Conservation (phyloP, 2,888 invertebrate genomes). For the Volucella bombylans region DNA sequence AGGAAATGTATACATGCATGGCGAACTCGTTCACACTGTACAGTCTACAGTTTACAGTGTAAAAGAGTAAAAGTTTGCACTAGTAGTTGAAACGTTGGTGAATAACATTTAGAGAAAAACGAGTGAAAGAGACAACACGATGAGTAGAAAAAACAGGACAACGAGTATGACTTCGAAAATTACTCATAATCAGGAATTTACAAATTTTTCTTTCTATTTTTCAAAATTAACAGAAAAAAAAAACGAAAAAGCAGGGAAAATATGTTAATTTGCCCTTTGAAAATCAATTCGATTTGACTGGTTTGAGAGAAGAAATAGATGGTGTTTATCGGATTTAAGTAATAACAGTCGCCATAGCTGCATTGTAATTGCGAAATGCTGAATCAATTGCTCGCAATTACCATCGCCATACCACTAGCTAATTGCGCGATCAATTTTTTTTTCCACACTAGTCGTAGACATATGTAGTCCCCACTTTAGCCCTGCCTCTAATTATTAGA, state of each 20-base stretch:
- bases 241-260: not conserved
- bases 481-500: slow-evolving; percentile 21
- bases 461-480: not conserved
- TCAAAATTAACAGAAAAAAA: slow-evolving; percentile 16
- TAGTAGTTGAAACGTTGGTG: slow-evolving; percentile 54
- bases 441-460: slow-evolving; percentile 2
- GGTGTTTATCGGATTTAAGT: not conserved
- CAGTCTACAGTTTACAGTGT: slow-evolving; percentile 7
- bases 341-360: not conserved
- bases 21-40: too few relatives aligned
- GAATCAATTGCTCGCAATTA: slow-evolving; percentile 23
- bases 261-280: slow-evolving; percentile 18
- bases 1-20: slow-evolving; percentile 30
- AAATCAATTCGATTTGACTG: slow-evolving; percentile 17
- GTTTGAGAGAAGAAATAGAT: not conserved
- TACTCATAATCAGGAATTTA: slow-evolving; percentile 70
- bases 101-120: slow-evolving; percentile 19
- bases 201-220: slow-evolving; percentile 41
- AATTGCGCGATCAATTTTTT: slow-evolving; percentile 54
- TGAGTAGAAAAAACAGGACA: slow-evolving; percentile 26
- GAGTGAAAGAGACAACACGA: slow-evolving; percentile 5
- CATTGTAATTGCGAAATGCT: slow-evolving; percentile 24
- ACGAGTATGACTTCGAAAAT: slow-evolving; percentile 44
- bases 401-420: slow-evolving; percentile 2
- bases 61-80: not conserved